Evolutionary conservation across 2,797 vertebrate species (phyloP), one percentile per base, ranked within the genome.

Genomic region (Tamandua tetradactyla): DNA sequence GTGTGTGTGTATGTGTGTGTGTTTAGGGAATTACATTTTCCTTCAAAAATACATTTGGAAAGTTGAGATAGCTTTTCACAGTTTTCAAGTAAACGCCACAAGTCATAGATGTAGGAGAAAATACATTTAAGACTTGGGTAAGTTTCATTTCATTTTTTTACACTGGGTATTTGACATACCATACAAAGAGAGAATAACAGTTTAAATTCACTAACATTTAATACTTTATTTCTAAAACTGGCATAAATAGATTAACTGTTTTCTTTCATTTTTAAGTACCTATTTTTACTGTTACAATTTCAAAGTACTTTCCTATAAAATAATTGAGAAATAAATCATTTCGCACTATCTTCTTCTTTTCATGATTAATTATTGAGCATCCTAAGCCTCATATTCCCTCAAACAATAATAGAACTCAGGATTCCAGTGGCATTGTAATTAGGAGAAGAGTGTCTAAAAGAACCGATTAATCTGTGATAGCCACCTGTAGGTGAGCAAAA

Each of bases 401-500:
- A 82, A 59, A 90, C 42, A 86, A 90, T 87, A 86, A 96, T 76
- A 86, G 35, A 79, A 80, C 25, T 94, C 30, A 5, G 4, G 14
- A 76, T 55, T 94, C 9, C 17, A 27, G n/a, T 47, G 40, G 44
- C 80, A 40, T 62, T 94, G 37, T 59, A 88, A 94, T 44, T 79
- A 84, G 87, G 22, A 17, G 37, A 89, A 40, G 44, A 30, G 47
- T n/a, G 14, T 20, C 47, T 13, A 47, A 82, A 93, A 81, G 17
- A 64, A 11, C 1, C 55, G 37, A 61, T 49, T 30, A 44, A 96
- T 81, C 3, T 87, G 15, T 52, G 55, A 74, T n/a, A 92, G 74
- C 76, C 64, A 15, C 55, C 42, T n/a, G 7, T 13, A 25, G 15
- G 3, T 89, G 25, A 72, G 87, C 23, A 49, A 74, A 95, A 87